Evolutionary conservation across 2,797 vertebrate genomes (phyloP).

Genomic region (Melanotaenia boesemani): DNA sequence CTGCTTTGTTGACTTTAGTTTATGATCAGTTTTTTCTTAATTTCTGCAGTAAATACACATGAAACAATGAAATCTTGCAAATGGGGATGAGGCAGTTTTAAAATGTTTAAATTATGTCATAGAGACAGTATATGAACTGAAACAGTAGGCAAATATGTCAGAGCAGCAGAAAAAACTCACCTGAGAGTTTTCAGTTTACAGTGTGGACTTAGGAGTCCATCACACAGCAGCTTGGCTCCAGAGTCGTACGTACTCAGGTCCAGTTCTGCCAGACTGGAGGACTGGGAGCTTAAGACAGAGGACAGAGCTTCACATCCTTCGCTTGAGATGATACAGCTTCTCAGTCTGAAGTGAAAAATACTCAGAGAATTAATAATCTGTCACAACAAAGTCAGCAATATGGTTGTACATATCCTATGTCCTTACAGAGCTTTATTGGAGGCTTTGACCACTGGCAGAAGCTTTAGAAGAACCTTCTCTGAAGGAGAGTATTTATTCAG

Average conservation of each 20-base stretch:
- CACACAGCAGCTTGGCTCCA: slow-evolving; percentile 1
- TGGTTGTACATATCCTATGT: neutral
- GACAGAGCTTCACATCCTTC: slow-evolving; percentile 27
- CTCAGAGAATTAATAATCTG: neutral
- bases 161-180: neutral
- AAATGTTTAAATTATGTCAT: no score
- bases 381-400: no score
- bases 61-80: no score
- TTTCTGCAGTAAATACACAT: no score
- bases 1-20: no score
- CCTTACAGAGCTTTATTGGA: neutral
- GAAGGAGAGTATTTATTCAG: no score
- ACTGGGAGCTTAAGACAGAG: slow-evolving; percentile 21
- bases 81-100: no score
- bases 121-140: no score
- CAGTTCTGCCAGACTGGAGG: slow-evolving; percentile 13
- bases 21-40: no score
- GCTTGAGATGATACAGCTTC: slow-evolving; percentile 15
- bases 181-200: slow-evolving; percentile 7
- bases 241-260: slow-evolving; percentile 13
- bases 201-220: neutral
- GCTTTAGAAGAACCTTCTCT: neutral
- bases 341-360: neutral
- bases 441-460: neutral
- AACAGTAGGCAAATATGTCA: no score